Percentiles rank a stretch among this genome's conserved stretches.
Evolutionary conservation across 2,797 vertebrate species (phyloP).

Genomic region (Lepus townsendii): DNA sequence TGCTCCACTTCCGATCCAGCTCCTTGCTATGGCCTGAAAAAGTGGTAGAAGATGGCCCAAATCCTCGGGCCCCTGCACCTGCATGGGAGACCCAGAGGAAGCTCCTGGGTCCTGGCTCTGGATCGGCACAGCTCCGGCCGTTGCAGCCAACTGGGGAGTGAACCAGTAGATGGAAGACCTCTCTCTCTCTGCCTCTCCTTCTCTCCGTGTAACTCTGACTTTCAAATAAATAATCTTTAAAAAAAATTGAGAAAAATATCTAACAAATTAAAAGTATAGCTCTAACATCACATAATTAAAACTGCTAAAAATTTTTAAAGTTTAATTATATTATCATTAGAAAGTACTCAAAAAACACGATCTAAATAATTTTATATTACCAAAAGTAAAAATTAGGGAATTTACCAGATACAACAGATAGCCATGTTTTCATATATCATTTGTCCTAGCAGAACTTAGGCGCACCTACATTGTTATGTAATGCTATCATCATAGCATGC

Average conservation of each 20-base stretch:
- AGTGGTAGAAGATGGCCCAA: too few relatives aligned
- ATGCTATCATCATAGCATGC: neutral
- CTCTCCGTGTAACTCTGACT: too few relatives aligned
- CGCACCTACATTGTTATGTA: neutral
- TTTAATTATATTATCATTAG: slow-evolving; percentile 25
- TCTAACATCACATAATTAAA: slow-evolving; percentile 15
- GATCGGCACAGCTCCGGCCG: too few relatives aligned
- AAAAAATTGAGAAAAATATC: neutral
- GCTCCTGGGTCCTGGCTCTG: too few relatives aligned
- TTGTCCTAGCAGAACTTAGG: neutral
- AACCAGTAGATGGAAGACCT: too few relatives aligned
- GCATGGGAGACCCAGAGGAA: too few relatives aligned
- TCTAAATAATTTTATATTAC: slow-evolving; percentile 20
- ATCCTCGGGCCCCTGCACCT: too few relatives aligned
- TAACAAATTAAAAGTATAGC: neutral
- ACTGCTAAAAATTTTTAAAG: neutral
- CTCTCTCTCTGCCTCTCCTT: too few relatives aligned
- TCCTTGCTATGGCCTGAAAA: too few relatives aligned
- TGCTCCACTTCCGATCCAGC: too few relatives aligned
- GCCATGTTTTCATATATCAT: neutral
- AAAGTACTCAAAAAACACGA: slow-evolving; percentile 38
- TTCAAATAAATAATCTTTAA: too few relatives aligned
- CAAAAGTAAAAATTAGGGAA: slow-evolving; percentile 55
- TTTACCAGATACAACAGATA: slow-evolving; percentile 14
- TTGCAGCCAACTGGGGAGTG: too few relatives aligned